Percentiles rank a stretch among this genome's conserved stretches.
Evolutionary conservation across 2,888 invertebrate species (phyloP).

Genomic region (Mechanitis messenoides): DNA sequence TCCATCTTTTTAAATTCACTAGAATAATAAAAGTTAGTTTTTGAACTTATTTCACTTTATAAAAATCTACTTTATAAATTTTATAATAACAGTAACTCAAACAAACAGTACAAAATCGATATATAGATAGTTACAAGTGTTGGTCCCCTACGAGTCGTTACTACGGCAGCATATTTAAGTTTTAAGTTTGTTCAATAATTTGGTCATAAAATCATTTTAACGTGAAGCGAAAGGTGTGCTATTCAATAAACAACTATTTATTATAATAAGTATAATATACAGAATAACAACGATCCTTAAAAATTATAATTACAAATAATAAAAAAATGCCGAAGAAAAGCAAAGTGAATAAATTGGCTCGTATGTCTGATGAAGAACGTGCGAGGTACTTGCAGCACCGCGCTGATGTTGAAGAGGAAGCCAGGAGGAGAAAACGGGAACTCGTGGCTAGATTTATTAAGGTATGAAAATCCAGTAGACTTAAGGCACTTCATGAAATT

Average conservation of each 20-base stretch:
- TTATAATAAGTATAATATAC: neutral
- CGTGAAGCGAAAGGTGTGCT: too few relatives aligned
- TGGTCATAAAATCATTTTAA: neutral
- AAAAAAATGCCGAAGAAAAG: constrained; percentile 79
- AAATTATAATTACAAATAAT: neutral
- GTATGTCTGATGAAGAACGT: constrained; percentile 91
- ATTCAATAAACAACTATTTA: too few relatives aligned
- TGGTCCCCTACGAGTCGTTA: too few relatives aligned
- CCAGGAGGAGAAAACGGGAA: constrained; percentile 86
- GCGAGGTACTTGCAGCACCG: constrained; percentile 87
- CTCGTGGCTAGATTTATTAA: constrained; percentile 87
- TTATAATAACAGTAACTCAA: too few relatives aligned
- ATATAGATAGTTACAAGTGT: too few relatives aligned
- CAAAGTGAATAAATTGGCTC: constrained; percentile 84
- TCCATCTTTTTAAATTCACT: too few relatives aligned
- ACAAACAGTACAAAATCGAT: constrained; percentile 2
- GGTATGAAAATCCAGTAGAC: constrained; percentile 63
- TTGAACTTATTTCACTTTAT: too few relatives aligned
- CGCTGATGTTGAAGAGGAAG: constrained; percentile 89
- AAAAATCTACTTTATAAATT: too few relatives aligned
- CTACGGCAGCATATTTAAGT: neutral
- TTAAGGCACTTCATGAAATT: too few relatives aligned
- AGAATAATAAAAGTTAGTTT: too few relatives aligned
- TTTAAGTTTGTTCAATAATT: constrained; percentile 27
- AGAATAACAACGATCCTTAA: constrained; percentile 3